Base-by-base conservation (phyloP, 2,113 vertebrate species). In the Struthidea cinerea region DNA sequence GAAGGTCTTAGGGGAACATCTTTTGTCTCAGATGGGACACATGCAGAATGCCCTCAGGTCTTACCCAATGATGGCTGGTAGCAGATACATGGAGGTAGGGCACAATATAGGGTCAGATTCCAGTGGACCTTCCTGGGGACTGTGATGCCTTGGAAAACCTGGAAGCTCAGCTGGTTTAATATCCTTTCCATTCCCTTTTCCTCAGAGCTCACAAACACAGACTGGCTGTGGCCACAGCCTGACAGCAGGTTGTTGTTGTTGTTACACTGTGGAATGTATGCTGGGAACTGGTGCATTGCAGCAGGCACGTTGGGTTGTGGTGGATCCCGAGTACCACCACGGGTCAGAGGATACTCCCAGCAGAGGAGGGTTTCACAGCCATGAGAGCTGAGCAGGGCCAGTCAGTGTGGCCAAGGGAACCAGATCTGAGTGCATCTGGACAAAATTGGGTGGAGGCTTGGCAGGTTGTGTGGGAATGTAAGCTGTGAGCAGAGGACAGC, bases 1-100 rank as follows among this genome's bases (percentile, higher is more conserved):
- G 65, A 71, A 60, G 20, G 19, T 68, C 14, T 78, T 67, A 30
- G 0, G 1, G 23, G 44, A 88, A 16, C 37, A 47, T 65, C 37
- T 73, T 9, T 41, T 63, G 12, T 60, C 1, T 3, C 47, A 63
- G 57, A 19, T 3, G 0, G 52, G 59, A 5, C 16, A 47, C 1
- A 0, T 1, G 2, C 70, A 70, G 65, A 5, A 3, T 0, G 0
- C 42, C 26, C 30, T 78, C 20, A 7, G 35, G 6, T 37, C 42
- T 30, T 28, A 33, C 30, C 28, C 16, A 9, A 35, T 28, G 41
- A 6, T 1, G 1, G 30, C 37, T 79, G 35, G 41, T 60, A 68
- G 93, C 1, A 1, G 44, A 11, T 70, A 37, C 8, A 1, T 50
- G 53, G 83, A 79, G 30, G 49, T 24, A 44, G n/a, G 28, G 14